phyloP scores from a whole-genome alignment of 1,140 invertebrate genomes.

The Halesus radiatus region DNA sequence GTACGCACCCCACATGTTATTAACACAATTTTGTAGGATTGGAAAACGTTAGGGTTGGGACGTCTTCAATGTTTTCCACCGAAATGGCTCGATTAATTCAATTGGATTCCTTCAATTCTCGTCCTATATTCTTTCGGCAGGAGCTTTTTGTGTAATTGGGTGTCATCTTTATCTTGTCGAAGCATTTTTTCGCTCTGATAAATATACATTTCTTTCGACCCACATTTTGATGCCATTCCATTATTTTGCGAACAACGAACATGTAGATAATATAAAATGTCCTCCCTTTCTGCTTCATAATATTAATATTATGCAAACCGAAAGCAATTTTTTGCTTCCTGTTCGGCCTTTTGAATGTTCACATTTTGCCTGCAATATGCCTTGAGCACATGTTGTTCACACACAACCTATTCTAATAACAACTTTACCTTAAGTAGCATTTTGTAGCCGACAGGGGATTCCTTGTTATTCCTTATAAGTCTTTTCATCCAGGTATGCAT shows the following conservation, averaged over 20 bases:
- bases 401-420: neutral
- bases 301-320: no score
- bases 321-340: neutral
- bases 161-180: neutral
- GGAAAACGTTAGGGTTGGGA: constrained; percentile 37
- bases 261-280: no score
- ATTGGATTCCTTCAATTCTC: constrained; percentile 15
- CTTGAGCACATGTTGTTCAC: neutral
- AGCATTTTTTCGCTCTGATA: no score
- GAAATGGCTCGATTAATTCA: constrained; percentile 36
- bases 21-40: constrained; percentile 47
- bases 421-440: no score
- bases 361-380: constrained; percentile 3
- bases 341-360: neutral
- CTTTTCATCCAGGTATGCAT: no score
- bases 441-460: no score
- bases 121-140: neutral
- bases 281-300: no score
- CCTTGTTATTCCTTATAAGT: no score
- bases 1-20: constrained; percentile 47
- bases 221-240: no score
- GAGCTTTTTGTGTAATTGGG: constrained; percentile 26
- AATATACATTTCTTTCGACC: no score
- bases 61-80: constrained; percentile 34
- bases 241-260: no score